Evolutionary conservation across 2,113 vertebrate genomes (phyloP), one percentile per base, ranked within the genome.

Genomic region (Chamaea fasciata): DNA sequence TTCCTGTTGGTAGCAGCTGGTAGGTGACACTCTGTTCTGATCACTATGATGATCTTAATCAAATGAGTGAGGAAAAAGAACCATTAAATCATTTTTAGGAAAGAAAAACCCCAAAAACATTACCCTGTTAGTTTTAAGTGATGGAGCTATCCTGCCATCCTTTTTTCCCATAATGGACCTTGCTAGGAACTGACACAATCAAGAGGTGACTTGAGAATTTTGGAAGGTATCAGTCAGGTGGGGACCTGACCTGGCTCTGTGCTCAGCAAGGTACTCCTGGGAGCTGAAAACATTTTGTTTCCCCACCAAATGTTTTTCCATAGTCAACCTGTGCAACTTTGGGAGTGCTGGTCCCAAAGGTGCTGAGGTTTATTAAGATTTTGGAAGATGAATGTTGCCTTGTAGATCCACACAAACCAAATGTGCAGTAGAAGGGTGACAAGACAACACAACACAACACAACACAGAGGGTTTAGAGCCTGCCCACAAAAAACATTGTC

Each of bases 241-340:
- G 37, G 28, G 31, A 31, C 63, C 53, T 63, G 39, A 26, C 50
- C 37, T 39, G 62, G 41, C 50, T 57, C 12, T 35, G n/a, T 3
- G 0, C 49, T 76, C 4, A 0, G 23, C 0, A 0, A 55, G 65
- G 41, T 26, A 4, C 55, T 68, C 31, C 67, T 37, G 53, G 11
- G 14, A 64, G 44, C 49, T 18, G 14, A 22, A 56, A 88, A 31
- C 9, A 8, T 56, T 73, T 47, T 1, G 0, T 59, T 87, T 62
- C 46, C 17, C 10, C 47, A 57, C 12, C 37, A 64, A 37, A 64
- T 56, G 2, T 28, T 92, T 60, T 53, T 83, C 53, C 46, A 4
- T 20, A 53, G 71, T 35, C 67, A 10, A 23, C 19, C 84, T 20
- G 24, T 11, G 11, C n/a, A 42, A 50, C 15, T 59, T 47, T 59